Evolutionary conservation across 2,113 vertebrate species (phyloP), one percentile per base, ranked within the genome.

Genomic region (Cynoglossus semilaevis): DNA sequence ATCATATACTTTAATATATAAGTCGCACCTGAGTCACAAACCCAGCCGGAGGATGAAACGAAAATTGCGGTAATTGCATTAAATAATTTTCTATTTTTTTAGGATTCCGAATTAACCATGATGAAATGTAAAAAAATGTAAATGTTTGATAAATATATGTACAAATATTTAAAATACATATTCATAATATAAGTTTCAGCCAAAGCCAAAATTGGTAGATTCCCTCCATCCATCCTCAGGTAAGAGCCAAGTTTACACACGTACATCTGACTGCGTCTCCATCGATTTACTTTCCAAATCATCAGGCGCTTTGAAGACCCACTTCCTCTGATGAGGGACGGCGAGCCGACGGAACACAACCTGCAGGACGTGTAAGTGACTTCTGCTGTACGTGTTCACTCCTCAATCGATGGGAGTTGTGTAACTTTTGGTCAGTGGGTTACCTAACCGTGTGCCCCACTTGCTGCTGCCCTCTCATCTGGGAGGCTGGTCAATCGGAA

Each of bases 331-430:
- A 48, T 15, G 1, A n/a, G 47, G 65, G 35, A 72, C 55, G 58
- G 70, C 62, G 46, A 51, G 38, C 54, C 5, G 34, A 42, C 51
- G 22, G 55, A 68, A 79, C 77, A 79, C 58, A 68, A 52, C 72
- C 77, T 72, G 62, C 70, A 72, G 70, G 36, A 57, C 13, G 70
- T 49, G 43, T 80, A 85, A 86, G 80, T 83, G 80, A 77, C 73
- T 85, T 84, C 75, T 76, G 73, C 63, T 85, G 81, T 84, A 77
- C 74, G 68, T 77, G 79, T 74, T 65, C 74, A 58, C 64, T 70
- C 54, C 52, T 53, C 67, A 51, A 76, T 88, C 80, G 67, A 86
- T 85, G 48, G 37, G 34, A 37, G 72, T 84, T 88, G 67, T 77
- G 63, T 88, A 83, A 86, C 79, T 77, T 72, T 63, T 45, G 63